Evolutionary conservation across 2,797 vertebrate genomes (phyloP).

Genomic region (Bufotes viridis): DNA sequence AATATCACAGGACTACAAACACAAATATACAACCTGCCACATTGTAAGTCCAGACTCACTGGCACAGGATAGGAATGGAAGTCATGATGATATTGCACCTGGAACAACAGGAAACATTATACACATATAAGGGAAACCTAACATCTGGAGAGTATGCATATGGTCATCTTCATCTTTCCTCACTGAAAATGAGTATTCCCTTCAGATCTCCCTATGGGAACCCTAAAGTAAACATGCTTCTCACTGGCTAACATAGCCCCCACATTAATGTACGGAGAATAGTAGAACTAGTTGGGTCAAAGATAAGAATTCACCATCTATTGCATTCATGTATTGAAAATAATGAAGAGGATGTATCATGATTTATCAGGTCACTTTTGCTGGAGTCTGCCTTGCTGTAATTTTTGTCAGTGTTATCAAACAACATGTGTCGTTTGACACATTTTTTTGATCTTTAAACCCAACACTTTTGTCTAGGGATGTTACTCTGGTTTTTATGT

Average conservation of each 20-base stretch:
- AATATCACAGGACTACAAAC: constrained; percentile 45
- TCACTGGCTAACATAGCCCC: constrained; percentile 14
- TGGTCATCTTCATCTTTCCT: constrained; percentile 58
- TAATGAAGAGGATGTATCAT: no score
- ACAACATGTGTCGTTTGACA: no score
- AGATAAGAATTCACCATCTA: background rate
- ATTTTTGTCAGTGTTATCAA: no score
- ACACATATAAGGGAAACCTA: constrained; percentile 33
- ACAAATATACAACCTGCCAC: constrained; percentile 56
- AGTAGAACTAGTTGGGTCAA: background rate
- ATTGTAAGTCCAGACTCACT: constrained; percentile 37
- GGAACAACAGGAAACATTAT: constrained; percentile 56
- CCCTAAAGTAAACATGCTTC: constrained; percentile 43
- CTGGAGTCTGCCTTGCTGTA: no score
- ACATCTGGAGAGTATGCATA: constrained; percentile 57
- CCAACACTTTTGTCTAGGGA: no score
- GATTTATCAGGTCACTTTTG: no score
- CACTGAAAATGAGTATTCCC: constrained; percentile 39
- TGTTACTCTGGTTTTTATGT: no score
- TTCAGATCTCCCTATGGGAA: constrained; percentile 20
- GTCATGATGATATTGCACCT: constrained; percentile 54
- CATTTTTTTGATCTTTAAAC: no score
- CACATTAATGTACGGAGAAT: background rate
- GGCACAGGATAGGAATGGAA: constrained; percentile 47
- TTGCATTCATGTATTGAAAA: no score